Percentiles rank a stretch among this genome's conserved stretches.
Evolutionary conservation across 2,888 invertebrate genomes (phyloP).

Genomic region (Megaustenia siamemsis): DNA sequence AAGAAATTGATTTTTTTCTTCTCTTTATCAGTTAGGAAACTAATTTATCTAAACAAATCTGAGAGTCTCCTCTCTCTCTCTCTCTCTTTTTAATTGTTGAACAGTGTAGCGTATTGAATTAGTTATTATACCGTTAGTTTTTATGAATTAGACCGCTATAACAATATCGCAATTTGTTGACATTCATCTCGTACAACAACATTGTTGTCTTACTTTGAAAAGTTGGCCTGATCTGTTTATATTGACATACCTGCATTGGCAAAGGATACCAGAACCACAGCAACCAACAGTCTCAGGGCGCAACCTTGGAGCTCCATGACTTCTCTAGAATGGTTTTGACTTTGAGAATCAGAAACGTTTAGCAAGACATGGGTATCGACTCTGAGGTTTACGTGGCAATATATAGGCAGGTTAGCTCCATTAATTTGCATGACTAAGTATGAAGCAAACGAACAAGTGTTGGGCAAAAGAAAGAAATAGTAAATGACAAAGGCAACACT

Average conservation of each 20-base stretch:
- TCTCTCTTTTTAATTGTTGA: too few relatives aligned
- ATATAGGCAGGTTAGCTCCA: neutral
- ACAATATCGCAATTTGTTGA: too few relatives aligned
- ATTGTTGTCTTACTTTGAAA: too few relatives aligned
- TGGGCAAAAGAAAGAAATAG: too few relatives aligned
- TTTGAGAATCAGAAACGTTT: neutral
- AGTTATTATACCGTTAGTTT: too few relatives aligned
- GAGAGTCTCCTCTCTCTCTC: too few relatives aligned
- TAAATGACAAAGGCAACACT: neutral
- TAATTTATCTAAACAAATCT: too few relatives aligned
- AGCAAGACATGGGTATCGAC: neutral
- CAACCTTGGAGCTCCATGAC: neutral
- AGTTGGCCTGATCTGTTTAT: neutral
- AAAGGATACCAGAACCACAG: neutral
- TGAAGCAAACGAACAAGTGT: neutral
- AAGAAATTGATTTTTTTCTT: too few relatives aligned
- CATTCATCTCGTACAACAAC: too few relatives aligned
- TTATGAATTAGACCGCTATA: too few relatives aligned
- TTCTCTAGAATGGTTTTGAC: neutral
- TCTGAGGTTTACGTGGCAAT: neutral
- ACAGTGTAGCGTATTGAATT: too few relatives aligned
- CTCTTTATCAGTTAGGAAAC: too few relatives aligned
- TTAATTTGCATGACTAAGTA: neutral
- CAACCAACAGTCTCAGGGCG: neutral
- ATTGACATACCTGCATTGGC: slow-evolving; percentile 6